These are phyloP conservation scores for Macrosiphum euphorbiae DNA, from an alignment of 2,888 invertebrate genomes.

Conservation along the genomic window DNA sequence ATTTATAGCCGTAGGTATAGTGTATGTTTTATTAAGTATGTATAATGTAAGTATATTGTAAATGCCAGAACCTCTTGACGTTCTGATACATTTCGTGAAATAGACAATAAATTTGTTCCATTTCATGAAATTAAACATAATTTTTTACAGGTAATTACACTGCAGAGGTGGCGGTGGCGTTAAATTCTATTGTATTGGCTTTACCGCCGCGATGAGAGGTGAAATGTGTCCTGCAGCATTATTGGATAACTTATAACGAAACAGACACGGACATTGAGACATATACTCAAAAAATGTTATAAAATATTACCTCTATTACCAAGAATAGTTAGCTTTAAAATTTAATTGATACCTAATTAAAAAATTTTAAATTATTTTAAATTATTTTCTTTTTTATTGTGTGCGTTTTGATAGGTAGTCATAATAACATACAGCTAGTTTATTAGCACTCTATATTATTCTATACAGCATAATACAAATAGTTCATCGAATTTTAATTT, in stretches of 20 bases:
- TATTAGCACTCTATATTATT: background rate
- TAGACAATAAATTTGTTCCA: background rate
- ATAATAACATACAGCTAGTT: background rate
- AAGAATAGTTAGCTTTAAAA: background rate
- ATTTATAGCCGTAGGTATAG: background rate
- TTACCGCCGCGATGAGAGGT: no score
- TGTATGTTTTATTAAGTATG: background rate
- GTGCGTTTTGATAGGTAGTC: background rate
- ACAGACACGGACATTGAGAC: background rate
- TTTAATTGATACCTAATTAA: background rate
- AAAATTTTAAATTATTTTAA: background rate
- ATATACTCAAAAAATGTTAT: background rate
- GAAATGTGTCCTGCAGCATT: no score
- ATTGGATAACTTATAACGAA: background rate
- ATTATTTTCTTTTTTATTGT: background rate
- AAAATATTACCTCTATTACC: background rate
- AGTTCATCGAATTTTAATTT: background rate
- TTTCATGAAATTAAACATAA: background rate
- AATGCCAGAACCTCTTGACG: background rate
- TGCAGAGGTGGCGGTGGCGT: no score
- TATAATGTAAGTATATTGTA: background rate
- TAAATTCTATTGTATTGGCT: no score
- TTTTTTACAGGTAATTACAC: no score
- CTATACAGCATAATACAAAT: background rate
- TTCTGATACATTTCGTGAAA: background rate